These are phyloP conservation scores for Vidua macroura DNA, from an alignment of 2,113 vertebrate species.

Conservation along the genomic window DNA sequence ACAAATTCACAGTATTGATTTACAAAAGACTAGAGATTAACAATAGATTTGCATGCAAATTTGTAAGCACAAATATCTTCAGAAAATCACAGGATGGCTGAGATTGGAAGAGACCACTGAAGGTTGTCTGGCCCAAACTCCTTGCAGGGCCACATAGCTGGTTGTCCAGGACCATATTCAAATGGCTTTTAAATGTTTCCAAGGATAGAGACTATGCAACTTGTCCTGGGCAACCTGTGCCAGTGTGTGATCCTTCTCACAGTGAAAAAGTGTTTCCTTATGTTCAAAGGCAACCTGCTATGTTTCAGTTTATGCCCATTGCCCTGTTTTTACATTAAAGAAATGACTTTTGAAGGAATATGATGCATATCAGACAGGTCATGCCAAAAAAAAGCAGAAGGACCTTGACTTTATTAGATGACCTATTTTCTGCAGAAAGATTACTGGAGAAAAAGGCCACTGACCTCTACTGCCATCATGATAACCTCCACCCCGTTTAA, in stretches of 20 bases:
- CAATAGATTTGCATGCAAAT: background rate
- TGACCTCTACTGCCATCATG: background rate
- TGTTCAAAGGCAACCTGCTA: background rate
- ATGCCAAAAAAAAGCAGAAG: background rate
- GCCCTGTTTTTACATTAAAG: background rate
- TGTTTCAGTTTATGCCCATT: background rate
- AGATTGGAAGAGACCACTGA: background rate
- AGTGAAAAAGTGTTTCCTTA: background rate
- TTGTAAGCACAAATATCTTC: background rate
- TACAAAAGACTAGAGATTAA: background rate
- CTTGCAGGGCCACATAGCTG: background rate
- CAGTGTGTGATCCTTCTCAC: background rate
- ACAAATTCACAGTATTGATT: background rate
- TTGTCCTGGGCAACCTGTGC: background rate
- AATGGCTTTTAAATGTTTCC: background rate
- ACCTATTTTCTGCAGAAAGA: background rate
- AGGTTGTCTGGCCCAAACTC: background rate
- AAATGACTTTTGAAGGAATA: background rate
- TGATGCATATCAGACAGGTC: background rate
- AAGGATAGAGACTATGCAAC: accelerated
- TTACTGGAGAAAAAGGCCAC: background rate
- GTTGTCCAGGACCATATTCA: background rate
- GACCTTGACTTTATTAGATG: background rate
- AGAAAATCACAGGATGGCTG: background rate
- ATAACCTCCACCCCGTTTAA: background rate